Evolutionary conservation across 2,113 vertebrate genomes (phyloP), one percentile per base, ranked within the genome.

Genomic region (Xiphophorus hellerii): DNA sequence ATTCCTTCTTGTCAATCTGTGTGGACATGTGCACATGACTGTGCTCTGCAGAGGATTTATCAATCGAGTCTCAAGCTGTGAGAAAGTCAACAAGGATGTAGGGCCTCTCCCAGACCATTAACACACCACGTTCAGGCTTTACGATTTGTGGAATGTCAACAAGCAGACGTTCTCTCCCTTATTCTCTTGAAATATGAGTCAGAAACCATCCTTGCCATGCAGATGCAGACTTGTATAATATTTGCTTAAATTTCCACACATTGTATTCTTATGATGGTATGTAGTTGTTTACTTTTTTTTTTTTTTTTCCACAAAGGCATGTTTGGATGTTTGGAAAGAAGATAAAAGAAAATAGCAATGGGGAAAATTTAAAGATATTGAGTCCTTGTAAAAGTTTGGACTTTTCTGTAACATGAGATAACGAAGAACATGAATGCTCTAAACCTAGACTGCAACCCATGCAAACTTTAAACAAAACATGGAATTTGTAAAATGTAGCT

Each of bases 151-250:
- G 80, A 93, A 93, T 90, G 84, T 91, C 89, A 93, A 92, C 87
- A 93, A 84, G 82, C 86, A 86, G 70, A 78, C 75, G 11, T 63
- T 68, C 66, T 70, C 80, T 71, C 31, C 48, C 74, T 84, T 82
- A 86, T 90, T 92, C 82, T 90, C 64, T 84, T 1, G 3, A 83
- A 61, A 54, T 15, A 61, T 91, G 92, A 92, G 87, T 93, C 85
- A 92, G 31, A 88, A 71, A 65, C 77, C 61, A 85, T 89, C 79
- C 70, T 68, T 85, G 73, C 74, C 87, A 90, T 87, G 85, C 91
- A 92, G 83, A 94, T 90, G 92, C 83, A 89, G 92, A 94, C 90
- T 92, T 94, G 91, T 31, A 86, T 77, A 69, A 87, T 83, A 86
- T 90, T 89, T 87, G 66, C 74, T 90, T 37, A 80, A 83, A 90